A percentile compares a stretch with the other conserved stretches of the same genome.
Conservation (phyloP, 2,113 vertebrate genomes). For the Ctenomys sociabilis region DNA sequence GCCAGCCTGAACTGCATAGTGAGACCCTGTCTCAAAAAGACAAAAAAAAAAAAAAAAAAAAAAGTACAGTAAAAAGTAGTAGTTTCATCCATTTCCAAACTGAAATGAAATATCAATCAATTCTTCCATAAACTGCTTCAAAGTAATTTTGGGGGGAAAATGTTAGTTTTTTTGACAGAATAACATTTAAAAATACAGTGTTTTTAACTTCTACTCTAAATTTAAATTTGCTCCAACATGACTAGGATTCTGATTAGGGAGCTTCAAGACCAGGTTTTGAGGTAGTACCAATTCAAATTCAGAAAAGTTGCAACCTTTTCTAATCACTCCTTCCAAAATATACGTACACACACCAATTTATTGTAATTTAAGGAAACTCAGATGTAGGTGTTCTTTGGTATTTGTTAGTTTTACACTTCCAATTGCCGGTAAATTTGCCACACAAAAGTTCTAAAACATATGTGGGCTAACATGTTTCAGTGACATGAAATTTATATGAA, state of each 20-base stretch:
- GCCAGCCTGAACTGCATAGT: too few relatives aligned
- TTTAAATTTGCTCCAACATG: neutral
- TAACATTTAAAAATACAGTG: neutral
- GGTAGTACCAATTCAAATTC: conserved; percentile 24
- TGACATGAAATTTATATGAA: too few relatives aligned
- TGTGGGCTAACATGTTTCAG: neutral
- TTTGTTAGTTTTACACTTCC: neutral
- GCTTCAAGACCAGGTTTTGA: conserved; percentile 8
- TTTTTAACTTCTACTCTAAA: conserved; percentile 36
- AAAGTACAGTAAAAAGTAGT: neutral
- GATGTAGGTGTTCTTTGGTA: too few relatives aligned
- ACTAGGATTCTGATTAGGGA: neutral
- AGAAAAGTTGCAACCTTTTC: conserved; percentile 10
- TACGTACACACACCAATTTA: neutral
- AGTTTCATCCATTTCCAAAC: neutral
- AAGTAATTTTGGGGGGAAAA: neutral
- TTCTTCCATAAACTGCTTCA: neutral
- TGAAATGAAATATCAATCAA: conserved; percentile 45
- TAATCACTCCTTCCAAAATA: neutral
- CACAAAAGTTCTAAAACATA: neutral
- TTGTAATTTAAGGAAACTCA: neutral
- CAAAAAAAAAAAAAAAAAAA: too few relatives aligned
- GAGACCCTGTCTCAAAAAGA: too few relatives aligned
- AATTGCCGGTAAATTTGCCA: neutral
- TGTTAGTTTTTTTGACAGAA: neutral